Percentiles rank a stretch among this genome's conserved stretches.
These are phyloP conservation scores for Drosophila suboccidentalis DNA, from an alignment of 2,888 invertebrate species.

Conservation along the genomic window DNA sequence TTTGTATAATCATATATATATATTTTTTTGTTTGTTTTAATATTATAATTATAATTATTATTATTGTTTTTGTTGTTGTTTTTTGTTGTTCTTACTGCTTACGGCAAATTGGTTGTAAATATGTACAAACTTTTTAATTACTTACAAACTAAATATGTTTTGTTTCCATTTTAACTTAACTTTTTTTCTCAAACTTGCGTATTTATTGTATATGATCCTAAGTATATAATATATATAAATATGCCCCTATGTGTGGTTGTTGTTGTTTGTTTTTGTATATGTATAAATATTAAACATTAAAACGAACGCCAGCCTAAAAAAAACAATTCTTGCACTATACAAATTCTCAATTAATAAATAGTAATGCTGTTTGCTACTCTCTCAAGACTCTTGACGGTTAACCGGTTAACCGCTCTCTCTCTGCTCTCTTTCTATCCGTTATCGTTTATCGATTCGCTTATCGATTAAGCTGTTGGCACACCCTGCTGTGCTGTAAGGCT, in stretches of 20 bases:
- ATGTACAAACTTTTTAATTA: slow-evolving; percentile 73
- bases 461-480: slow-evolving; percentile 13
- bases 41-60: slow-evolving; percentile 37
- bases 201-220: slow-evolving; percentile 54
- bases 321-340: slow-evolving; percentile 74
- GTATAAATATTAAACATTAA: slow-evolving; percentile 80
- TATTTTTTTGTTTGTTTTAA: too few relatives aligned
- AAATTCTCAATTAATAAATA: slow-evolving; percentile 77
- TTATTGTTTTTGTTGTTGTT: slow-evolving; percentile 44
- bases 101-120: slow-evolving; percentile 77
- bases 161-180: slow-evolving; percentile 12
- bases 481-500: slow-evolving; percentile 14
- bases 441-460: too few relatives aligned
- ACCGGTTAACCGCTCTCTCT: background rate
- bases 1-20: slow-evolving; percentile 69
- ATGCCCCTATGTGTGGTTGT: slow-evolving; percentile 62
- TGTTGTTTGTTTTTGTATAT: slow-evolving; percentile 61
- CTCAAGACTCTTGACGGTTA: slow-evolving; percentile 45
- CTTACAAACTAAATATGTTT: slow-evolving; percentile 53
- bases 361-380: slow-evolving; percentile 71
- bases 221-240: slow-evolving; percentile 66
- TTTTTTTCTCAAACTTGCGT: slow-evolving; percentile 37
- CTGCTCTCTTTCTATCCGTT: slow-evolving; percentile 2
- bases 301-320: slow-evolving; percentile 74
- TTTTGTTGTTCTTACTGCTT: slow-evolving; percentile 66